Evolutionary conservation across 2,113 vertebrate species (phyloP).

Genomic region (Oryzias javanicus): DNA sequence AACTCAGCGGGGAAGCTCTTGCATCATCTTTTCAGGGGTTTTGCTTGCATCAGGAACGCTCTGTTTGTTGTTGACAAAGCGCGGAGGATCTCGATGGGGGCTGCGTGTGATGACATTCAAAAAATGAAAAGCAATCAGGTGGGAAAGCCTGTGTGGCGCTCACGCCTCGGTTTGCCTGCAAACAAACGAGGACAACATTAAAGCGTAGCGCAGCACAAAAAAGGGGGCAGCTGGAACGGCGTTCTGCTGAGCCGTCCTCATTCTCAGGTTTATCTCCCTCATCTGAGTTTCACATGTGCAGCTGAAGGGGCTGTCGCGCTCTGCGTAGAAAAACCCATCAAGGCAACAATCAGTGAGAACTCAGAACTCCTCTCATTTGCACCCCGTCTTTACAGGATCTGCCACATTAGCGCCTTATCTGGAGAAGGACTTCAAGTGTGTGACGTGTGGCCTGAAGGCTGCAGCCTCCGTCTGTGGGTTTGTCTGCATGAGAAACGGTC

Average conservation of each 20-base stretch:
- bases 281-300: constrained; percentile 38
- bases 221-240: constrained; percentile 30
- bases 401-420: constrained; percentile 21
- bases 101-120: constrained; percentile 9
- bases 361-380: constrained; percentile 11
- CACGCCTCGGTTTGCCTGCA: neutral
- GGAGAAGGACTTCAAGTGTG: constrained; percentile 7
- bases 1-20: constrained; percentile 11
- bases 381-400: constrained; percentile 9
- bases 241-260: constrained; percentile 46
- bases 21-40: constrained; percentile 4
- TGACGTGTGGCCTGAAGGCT: constrained; percentile 31
- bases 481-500: constrained; percentile 4
- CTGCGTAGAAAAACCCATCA: constrained; percentile 30
- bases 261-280: constrained; percentile 43
- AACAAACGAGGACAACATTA: constrained; percentile 36
- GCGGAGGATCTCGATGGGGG: constrained; percentile 7
- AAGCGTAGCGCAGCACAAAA: constrained; percentile 26
- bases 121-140: constrained; percentile 25
- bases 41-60: constrained; percentile 9
- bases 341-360: constrained; percentile 13
- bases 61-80: constrained; percentile 27
- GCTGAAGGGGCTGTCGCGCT: constrained; percentile 29
- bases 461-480: constrained; percentile 16
- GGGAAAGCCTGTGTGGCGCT: constrained; percentile 20